phyloP scores from a whole-genome alignment of 2,113 vertebrate species.

The Alaudala cheleensis region DNA sequence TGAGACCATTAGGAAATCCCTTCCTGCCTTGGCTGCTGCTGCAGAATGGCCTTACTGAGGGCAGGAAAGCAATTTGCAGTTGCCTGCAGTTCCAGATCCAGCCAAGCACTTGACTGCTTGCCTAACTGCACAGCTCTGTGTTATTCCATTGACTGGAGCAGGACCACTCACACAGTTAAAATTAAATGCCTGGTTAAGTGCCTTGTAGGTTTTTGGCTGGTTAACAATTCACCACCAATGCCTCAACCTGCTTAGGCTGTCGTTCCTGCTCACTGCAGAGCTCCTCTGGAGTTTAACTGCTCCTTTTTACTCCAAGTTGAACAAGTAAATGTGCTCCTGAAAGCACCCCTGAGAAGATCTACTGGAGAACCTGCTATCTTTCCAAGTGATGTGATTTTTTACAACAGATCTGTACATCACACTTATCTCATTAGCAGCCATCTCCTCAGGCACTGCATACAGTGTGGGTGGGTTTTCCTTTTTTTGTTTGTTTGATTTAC shows the following conservation, averaged over 20 bases:
- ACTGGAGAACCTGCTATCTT: neutral
- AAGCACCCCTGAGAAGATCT: neutral
- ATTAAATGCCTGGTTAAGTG: slow-evolving; percentile 17
- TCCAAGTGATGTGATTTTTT: neutral
- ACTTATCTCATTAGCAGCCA: slow-evolving; percentile 34
- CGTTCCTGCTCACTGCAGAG: neutral
- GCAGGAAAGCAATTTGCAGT: neutral
- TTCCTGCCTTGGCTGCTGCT: neutral
- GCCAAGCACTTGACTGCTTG: neutral
- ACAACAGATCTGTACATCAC: neutral
- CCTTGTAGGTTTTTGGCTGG: slow-evolving; percentile 17
- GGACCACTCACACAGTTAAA: neutral
- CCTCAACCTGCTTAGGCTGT: neutral
- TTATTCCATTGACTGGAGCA: neutral
- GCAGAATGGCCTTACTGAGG: neutral
- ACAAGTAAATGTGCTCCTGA: neutral
- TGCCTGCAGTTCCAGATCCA: neutral
- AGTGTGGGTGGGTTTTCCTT: slow-evolving; percentile 21
- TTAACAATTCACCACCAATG: neutral
- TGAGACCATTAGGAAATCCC: neutral
- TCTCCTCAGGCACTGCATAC: slow-evolving; percentile 8
- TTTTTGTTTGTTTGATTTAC: neutral
- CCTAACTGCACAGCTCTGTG: neutral
- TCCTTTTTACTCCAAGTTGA: neutral
- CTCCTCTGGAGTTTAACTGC: neutral